Evolutionary conservation across 2,797 vertebrate genomes (phyloP), one percentile per base, ranked within the genome.

Genomic region (Sciurus carolinensis): DNA sequence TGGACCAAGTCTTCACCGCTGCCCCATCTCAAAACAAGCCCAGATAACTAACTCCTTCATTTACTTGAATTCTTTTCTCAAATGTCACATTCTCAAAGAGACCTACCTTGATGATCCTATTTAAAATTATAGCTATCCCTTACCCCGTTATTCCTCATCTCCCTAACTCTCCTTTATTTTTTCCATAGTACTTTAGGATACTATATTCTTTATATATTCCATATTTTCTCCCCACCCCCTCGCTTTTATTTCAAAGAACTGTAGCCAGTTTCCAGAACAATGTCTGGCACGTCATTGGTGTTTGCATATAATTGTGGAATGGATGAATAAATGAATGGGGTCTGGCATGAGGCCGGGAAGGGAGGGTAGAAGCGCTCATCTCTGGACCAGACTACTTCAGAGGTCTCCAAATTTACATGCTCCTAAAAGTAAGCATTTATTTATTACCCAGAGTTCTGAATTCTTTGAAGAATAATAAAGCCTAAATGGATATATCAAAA

Each of bases 31-130:
- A 83, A 77, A 77, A 87, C 39, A 66, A 33, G 44, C 36, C 12
- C 42, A 28, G 12, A 59, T 72, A 22, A 26, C 9, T 36, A 82
- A 47, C 3, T 71, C 33, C 30, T 22, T 67, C 14, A 26, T 36
- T 76, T 81, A 44, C 24, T 62, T 87, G 28, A 69, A 86, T 50
- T 50, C 5, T 86, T 76, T 87, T 69, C 42, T 94, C n/a, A 96
- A 54, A 44, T 39, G n/a, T 28, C 64, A 52, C 36, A n/a, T 77
- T 93, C 39, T 91, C 36, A 13, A 42, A 47, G 76, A 77, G 17
- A 17, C 14, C 28, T 57, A 11, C 12, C 20, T 57, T 64, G 17
- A 84, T 47, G 17, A 14, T 83, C 17, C 57, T 72, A 11, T 22
- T 64, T 77, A 64, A n/a, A 79, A 39, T 66, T 52, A 57, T 15